Evolutionary conservation across 2,797 vertebrate genomes (phyloP).

Genomic region (Poecile montanus): DNA sequence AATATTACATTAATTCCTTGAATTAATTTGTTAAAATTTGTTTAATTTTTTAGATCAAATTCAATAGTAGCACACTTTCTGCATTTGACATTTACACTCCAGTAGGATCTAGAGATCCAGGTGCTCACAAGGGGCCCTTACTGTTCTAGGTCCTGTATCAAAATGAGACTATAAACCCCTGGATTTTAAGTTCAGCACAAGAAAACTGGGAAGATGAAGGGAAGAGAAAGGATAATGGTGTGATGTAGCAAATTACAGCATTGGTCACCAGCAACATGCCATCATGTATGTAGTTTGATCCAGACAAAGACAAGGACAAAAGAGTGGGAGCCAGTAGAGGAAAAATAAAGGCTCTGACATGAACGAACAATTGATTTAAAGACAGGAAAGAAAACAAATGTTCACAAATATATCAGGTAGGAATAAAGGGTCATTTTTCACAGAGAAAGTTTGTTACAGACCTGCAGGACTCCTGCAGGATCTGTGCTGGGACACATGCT

Average conservation of each 20-base stretch:
- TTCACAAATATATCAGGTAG: not conserved
- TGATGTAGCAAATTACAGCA: not conserved
- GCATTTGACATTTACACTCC: not conserved
- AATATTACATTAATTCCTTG: not conserved
- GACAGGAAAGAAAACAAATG: conserved; percentile 2
- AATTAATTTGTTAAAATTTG: not conserved
- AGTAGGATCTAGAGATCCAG: not conserved
- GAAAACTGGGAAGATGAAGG: not conserved
- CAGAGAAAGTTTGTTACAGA: conserved; percentile 52
- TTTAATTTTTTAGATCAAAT: not conserved
- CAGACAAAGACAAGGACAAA: conserved; percentile 8
- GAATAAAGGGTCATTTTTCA: conserved; percentile 19
- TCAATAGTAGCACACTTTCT: not conserved
- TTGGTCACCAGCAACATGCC: not conserved
- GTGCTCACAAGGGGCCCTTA: not conserved
- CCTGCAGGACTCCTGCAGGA: conserved; percentile 61
- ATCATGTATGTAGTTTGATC: not conserved
- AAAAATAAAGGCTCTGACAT: not conserved
- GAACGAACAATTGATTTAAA: conserved; percentile 4
- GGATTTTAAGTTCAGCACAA: not conserved
- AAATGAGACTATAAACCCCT: not conserved
- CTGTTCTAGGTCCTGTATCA: not conserved
- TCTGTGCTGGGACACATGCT: conserved; percentile 56
- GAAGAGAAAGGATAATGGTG: not conserved
- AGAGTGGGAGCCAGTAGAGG: not conserved